A percentile compares a stretch with the other conserved stretches of the same genome.
phyloP scores from a whole-genome alignment of 2,888 invertebrate genomes.

The Camponotus fellah region DNA sequence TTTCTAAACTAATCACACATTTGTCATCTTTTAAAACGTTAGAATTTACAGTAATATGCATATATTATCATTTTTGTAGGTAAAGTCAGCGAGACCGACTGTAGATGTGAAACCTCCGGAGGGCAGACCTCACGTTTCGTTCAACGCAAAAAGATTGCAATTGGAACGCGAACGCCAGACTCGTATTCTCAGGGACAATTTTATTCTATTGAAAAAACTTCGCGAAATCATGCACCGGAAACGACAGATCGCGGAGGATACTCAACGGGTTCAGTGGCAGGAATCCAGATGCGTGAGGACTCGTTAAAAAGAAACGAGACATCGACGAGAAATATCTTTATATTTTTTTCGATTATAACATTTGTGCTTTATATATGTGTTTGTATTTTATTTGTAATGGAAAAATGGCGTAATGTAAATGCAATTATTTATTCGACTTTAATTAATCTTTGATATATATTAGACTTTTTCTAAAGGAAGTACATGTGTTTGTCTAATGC shows the following conservation, averaged over 20 bases:
- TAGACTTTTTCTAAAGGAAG: not conserved
- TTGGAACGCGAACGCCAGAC: conserved; percentile 82
- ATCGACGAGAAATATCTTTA: not conserved
- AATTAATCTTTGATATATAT: not conserved
- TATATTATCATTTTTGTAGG: conserved; percentile 68
- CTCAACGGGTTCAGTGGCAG: conserved; percentile 73
- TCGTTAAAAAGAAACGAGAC: conserved; percentile 59
- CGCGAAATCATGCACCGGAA: conserved; percentile 82
- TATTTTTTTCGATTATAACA: not conserved
- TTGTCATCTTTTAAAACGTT: not conserved
- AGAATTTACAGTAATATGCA: not conserved
- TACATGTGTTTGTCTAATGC: not conserved
- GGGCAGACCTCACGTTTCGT: conserved; percentile 79
- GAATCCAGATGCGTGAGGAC: conserved; percentile 79
- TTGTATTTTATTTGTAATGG: not conserved
- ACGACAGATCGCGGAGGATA: conserved; percentile 62
- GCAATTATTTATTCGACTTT: not conserved
- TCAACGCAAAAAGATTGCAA: conserved; percentile 81
- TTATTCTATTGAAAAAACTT: conserved; percentile 81
- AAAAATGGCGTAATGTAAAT: not conserved
- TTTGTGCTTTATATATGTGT: not conserved
- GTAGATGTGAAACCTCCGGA: conserved; percentile 81
- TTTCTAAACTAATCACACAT: not conserved
- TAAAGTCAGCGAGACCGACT: conserved; percentile 79
- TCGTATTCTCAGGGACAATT: conserved; percentile 81